Percentiles rank a stretch among this genome's conserved stretches.
Evolutionary conservation across 2,888 invertebrate genomes (phyloP).

Genomic region (Tachina fera): DNA sequence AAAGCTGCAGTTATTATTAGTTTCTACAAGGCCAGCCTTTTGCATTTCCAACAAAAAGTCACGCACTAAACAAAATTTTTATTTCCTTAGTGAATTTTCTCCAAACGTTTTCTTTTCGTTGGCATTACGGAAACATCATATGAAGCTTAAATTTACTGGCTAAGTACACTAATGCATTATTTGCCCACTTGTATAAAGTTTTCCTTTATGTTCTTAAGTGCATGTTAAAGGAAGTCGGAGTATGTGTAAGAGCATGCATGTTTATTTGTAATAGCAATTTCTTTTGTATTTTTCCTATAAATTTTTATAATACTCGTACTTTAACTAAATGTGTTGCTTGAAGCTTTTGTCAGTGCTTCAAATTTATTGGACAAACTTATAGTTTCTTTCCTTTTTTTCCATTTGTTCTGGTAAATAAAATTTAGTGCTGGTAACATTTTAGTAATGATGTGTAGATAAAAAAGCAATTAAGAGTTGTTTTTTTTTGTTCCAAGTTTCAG

Average conservation of each 20-base stretch:
- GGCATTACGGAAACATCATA: no score
- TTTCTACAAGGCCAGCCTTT: no score
- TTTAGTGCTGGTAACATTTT: conserved; percentile 18
- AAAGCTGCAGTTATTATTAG: no score
- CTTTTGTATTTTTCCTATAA: not conserved
- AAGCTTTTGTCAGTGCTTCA: not conserved
- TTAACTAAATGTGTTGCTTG: not conserved
- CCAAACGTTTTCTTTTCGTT: no score
- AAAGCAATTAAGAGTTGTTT: conserved; percentile 30
- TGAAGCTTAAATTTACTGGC: no score
- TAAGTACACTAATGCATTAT: no score
- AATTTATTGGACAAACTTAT: not conserved
- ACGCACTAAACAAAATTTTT: no score
- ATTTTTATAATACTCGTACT: not conserved
- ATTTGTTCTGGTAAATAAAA: not conserved
- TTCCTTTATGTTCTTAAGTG: no score
- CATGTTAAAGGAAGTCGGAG: no score
- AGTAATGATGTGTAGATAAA: conserved; percentile 35
- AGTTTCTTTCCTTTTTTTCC: not conserved
- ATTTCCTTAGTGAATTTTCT: no score
- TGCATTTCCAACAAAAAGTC: no score
- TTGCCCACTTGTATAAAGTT: no score
- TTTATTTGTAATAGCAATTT: not conserved
- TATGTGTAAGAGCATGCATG: not conserved
- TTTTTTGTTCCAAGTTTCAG: not conserved